These are phyloP conservation scores for Elmis aenea DNA, from an alignment of 2,888 invertebrate species.

Conservation along the genomic window DNA sequence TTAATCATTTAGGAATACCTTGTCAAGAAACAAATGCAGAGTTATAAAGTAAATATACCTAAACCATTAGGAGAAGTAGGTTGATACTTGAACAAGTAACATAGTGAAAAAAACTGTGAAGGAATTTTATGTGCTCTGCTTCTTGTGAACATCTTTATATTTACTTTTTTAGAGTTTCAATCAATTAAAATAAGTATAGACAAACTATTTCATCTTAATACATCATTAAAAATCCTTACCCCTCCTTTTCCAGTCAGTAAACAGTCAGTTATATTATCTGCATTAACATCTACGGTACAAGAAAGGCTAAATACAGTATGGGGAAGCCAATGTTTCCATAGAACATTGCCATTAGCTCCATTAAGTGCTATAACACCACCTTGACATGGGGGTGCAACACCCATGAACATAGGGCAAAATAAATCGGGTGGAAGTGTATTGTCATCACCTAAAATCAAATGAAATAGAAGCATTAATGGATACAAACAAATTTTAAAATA, in stretches of 20 bases:
- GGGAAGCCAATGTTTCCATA: conserved; percentile 70
- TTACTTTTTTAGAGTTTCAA: background rate
- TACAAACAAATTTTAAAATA: background rate
- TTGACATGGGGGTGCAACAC: conserved; percentile 60
- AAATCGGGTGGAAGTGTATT: conserved; percentile 53
- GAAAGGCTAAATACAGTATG: conserved; percentile 70
- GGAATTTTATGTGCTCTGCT: too few species aligned
- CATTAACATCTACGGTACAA: conserved; percentile 66
- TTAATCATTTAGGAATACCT: too few species aligned
- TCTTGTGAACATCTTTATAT: too few species aligned
- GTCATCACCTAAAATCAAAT: conserved; percentile 46
- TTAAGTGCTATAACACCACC: conserved; percentile 75
- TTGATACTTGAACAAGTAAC: too few species aligned
- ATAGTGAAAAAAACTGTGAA: too few species aligned
- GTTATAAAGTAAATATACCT: too few species aligned
- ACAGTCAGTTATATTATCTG: conserved; percentile 66
- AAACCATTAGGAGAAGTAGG: too few species aligned
- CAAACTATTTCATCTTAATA: conserved; percentile 34
- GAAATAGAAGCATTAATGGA: too few species aligned
- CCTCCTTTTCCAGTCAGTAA: conserved; percentile 68
- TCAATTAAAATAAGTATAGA: conserved; percentile 2
- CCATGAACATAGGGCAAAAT: conserved; percentile 63
- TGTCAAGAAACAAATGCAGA: too few species aligned
- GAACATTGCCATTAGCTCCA: conserved; percentile 62
- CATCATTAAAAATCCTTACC: conserved; percentile 46